These are phyloP conservation scores for Drosophila phalerata DNA, from an alignment of 2,888 invertebrate species.

Conservation along the genomic window DNA sequence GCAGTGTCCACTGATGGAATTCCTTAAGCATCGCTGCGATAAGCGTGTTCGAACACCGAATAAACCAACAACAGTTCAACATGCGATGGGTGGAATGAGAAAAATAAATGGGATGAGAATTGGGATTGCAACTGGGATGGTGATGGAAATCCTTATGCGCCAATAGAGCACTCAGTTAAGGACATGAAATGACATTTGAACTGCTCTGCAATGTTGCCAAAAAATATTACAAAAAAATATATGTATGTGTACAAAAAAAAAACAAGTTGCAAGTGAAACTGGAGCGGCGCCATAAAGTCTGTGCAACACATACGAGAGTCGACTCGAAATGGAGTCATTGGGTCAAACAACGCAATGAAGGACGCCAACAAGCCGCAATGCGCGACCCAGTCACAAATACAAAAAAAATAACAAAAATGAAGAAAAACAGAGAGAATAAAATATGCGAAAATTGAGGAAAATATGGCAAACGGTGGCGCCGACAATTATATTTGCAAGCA, in stretches of 20 bases:
- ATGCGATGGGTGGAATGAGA: background rate
- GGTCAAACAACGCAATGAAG: slow-evolving; percentile 59
- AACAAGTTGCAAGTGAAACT: slow-evolving; percentile 47
- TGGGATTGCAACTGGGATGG: background rate
- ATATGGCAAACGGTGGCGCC: slow-evolving; percentile 53
- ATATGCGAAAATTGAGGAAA: slow-evolving; percentile 2
- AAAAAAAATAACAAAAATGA: background rate
- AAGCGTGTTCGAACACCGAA: slow-evolving; percentile 16
- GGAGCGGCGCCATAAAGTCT: slow-evolving; percentile 65
- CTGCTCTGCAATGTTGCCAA: slow-evolving; percentile 14
- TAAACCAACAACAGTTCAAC: slow-evolving; percentile 29
- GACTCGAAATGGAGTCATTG: slow-evolving; percentile 61
- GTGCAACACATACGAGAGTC: slow-evolving; percentile 27
- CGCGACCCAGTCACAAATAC: slow-evolving; percentile 2
- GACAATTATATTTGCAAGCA: slow-evolving; percentile 48
- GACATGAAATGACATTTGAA: slow-evolving; percentile 4
- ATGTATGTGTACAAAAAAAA: background rate
- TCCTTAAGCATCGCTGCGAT: background rate
- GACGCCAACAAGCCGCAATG: slow-evolving; percentile 28
- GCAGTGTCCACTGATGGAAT: slow-evolving; percentile 3
- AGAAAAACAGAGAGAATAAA: background rate
- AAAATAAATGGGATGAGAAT: slow-evolving; percentile 7
- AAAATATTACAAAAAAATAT: slow-evolving; percentile 4
- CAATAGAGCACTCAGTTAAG: slow-evolving; percentile 10
- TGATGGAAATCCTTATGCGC: slow-evolving; percentile 3